Evolutionary conservation across 2,888 invertebrate genomes (phyloP).

Genomic region (Stegophylla sp.): DNA sequence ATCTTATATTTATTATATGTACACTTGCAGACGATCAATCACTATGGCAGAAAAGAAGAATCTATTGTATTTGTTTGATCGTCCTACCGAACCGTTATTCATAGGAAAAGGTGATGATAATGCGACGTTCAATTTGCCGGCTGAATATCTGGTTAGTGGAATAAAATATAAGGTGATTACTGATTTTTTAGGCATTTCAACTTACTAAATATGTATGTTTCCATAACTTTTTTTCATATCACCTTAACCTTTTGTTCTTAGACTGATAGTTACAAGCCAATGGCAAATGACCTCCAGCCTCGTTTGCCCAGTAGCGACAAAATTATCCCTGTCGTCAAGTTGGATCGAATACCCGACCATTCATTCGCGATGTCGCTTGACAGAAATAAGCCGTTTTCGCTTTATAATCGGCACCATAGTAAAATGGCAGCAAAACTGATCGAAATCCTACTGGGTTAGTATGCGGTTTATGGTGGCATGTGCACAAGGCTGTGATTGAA

Average conservation of each 20-base stretch:
- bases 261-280: constrained; percentile 69
- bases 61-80: constrained; percentile 74
- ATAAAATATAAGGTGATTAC: neutral
- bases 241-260: constrained; percentile 63
- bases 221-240: neutral
- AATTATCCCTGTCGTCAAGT: constrained; percentile 68
- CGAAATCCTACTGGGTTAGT: constrained; percentile 73
- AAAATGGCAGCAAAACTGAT: constrained; percentile 76
- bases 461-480: too few species aligned
- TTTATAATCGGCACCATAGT: constrained; percentile 77
- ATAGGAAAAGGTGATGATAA: constrained; percentile 72
- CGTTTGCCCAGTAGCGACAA: constrained; percentile 68
- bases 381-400: constrained; percentile 75
- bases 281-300: constrained; percentile 69
- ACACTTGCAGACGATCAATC: neutral
- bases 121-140: constrained; percentile 71
- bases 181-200: neutral
- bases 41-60: constrained; percentile 55
- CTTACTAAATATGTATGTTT: neutral
- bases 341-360: constrained; percentile 73
- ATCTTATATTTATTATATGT: too few species aligned
- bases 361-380: constrained; percentile 70
- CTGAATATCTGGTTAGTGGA: constrained; percentile 70
- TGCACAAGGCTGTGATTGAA: too few species aligned
- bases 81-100: constrained; percentile 79